Base-by-base conservation (phyloP, 2,797 vertebrate species). In the Nyctibius grandis region DNA sequence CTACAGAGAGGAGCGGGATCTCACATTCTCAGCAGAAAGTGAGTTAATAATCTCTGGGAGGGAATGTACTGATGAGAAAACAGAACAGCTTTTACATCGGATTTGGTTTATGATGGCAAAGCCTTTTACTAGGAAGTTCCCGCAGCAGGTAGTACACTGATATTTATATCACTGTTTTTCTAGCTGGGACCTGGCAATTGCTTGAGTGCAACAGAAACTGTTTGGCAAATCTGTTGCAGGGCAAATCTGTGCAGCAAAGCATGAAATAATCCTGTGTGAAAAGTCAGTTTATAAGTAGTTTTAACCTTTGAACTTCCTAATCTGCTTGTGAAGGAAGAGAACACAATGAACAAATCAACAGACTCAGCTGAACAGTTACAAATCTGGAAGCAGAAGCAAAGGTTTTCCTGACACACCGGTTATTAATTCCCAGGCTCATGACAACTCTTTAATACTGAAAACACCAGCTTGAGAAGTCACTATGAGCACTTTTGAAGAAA, bases 241-340 rank as follows among this genome's bases (percentile, higher is more conserved):
- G 60, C 64, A 72, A 91, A 95, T 34, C 15, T 4, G 48, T 45
- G 72, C 64, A 91, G 76, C 85, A 84, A 90, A 85, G 85, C 3
- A 0, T 93, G 73, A 81, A 94, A 91, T 68, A 73, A 88, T 47
- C 83, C 69, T 1, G 38, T 61, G 88, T 78, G 92, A 95, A 91
- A 97, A 95, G 83, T 86, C 91, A 91, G 33, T 76, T 84, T 78
- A 10, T 54, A 73, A 86, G 88, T 11, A 54, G 73, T 90, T 90
- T 96, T 95, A 84, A 90, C 93, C 85, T 96, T 72, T 95, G 90
- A 91, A 75, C 88, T 91, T 68, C 74, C 73, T 78, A 53, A 90
- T 80, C 91, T 90, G 82, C 76, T 72, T 77, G 64, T 65, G 89
- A 50, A 65, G 77, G 79, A 70, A 34, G 38, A 50, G 56, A 91